These are phyloP conservation scores for Neuroscelio doddi DNA, from an alignment of 2,888 invertebrate genomes.

Conservation along the genomic window DNA sequence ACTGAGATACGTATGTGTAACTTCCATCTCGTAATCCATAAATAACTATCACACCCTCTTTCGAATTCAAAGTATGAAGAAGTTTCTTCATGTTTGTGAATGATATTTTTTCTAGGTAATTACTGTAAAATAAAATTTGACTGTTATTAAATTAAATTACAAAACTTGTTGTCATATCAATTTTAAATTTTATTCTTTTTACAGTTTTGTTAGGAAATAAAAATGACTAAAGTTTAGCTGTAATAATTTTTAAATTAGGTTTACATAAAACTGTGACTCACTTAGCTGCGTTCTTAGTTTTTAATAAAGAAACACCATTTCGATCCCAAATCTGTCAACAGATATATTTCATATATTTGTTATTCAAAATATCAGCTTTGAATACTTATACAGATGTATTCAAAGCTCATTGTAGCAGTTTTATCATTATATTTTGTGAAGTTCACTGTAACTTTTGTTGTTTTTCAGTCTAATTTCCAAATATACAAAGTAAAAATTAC, in stretches of 20 bases:
- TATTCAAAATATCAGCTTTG: background rate
- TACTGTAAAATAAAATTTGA: constrained; percentile 39
- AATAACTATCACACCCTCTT: constrained; percentile 56
- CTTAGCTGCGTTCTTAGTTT: constrained; percentile 29
- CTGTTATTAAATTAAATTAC: too few relatives aligned
- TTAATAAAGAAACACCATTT: constrained; percentile 47
- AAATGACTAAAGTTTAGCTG: too few relatives aligned
- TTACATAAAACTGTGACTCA: constrained; percentile 38
- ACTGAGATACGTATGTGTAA: constrained; percentile 55
- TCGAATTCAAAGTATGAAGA: constrained; percentile 60
- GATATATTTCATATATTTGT: background rate
- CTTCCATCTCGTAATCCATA: constrained; percentile 34
- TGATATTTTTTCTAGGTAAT: constrained; percentile 25
- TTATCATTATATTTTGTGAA: too few relatives aligned
- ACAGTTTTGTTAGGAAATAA: too few relatives aligned
- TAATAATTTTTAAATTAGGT: too few relatives aligned
- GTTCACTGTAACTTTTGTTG: too few relatives aligned
- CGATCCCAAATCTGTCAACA: constrained; percentile 58
- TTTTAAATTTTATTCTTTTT: too few relatives aligned
- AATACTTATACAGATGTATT: too few relatives aligned
- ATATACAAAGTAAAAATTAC: too few relatives aligned
- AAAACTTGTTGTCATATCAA: too few relatives aligned
- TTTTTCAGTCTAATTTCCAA: too few relatives aligned
- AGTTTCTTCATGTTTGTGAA: constrained; percentile 50
- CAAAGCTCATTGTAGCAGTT: too few relatives aligned